Evolutionary conservation across 2,888 invertebrate species (phyloP).

Genomic region (Notodonta ziczac): DNA sequence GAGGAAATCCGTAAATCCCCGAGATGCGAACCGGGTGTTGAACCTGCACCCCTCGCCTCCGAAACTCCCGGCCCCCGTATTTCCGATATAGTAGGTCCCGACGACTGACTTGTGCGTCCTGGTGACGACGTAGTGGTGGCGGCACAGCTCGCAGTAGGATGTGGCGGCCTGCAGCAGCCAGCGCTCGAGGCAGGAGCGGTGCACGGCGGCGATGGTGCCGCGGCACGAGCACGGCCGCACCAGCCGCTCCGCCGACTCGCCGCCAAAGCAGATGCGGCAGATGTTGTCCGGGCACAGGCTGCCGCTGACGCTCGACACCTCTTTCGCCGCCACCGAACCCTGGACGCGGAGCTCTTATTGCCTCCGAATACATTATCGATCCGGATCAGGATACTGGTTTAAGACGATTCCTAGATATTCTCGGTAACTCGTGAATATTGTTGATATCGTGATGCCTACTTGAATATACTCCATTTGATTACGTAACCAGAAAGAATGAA

Average conservation of each 20-base stretch:
- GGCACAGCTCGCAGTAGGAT: constrained; percentile 78
- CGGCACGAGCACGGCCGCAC: constrained; percentile 78
- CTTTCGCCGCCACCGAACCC: constrained; percentile 57
- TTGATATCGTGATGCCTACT: too few relatives aligned
- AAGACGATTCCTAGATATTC: too few relatives aligned
- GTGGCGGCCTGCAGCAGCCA: constrained; percentile 80
- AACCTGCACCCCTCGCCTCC: too few relatives aligned
- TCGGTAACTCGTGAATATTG: too few relatives aligned
- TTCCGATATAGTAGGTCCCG: too few relatives aligned
- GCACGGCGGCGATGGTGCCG: constrained; percentile 78
- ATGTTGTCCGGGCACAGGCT: constrained; percentile 67
- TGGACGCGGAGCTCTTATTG: constrained; percentile 13
- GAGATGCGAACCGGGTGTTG: too few relatives aligned
- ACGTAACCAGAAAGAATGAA: too few relatives aligned
- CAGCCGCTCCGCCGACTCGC: constrained; percentile 74
- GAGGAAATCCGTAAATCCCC: too few relatives aligned
- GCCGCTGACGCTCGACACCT: constrained; percentile 56
- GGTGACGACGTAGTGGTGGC: constrained; percentile 76
- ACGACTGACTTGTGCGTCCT: constrained; percentile 70
- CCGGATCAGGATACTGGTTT: too few relatives aligned
- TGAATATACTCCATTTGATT: too few relatives aligned
- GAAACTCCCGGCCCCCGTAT: too few relatives aligned
- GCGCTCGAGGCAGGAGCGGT: constrained; percentile 77
- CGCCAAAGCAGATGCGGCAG: constrained; percentile 81
- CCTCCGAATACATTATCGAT: too few relatives aligned